These are phyloP conservation scores for Pedicia rivosa DNA, from an alignment of 2,888 invertebrate genomes.

Conservation along the genomic window DNA sequence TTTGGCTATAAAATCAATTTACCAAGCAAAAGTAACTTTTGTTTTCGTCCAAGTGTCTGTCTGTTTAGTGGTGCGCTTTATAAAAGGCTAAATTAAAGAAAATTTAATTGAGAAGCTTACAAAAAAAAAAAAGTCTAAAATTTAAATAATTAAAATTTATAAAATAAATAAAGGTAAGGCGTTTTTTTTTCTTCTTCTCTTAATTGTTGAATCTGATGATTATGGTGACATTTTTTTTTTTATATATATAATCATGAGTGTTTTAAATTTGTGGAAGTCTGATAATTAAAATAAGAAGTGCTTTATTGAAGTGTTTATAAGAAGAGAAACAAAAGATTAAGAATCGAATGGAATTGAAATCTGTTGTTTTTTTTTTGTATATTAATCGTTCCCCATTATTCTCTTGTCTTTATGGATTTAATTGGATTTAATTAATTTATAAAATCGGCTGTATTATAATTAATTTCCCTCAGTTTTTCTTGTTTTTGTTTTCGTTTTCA, in stretches of 20 bases:
- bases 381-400: no score
- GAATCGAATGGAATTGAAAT: no score
- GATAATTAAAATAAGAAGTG: not conserved
- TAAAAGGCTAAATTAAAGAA: not conserved
- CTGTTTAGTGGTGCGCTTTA: constrained; percentile 21
- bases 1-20: constrained; percentile 38
- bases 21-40: constrained; percentile 30
- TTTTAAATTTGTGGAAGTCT: not conserved
- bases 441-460: no score
- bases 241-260: not conserved
- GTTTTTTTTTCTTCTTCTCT: not conserved
- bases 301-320: no score
- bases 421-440: no score
- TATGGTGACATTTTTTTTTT: not conserved
- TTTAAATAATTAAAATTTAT: not conserved
- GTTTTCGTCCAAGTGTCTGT: constrained; percentile 32
- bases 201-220: not conserved
- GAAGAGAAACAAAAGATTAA: no score
- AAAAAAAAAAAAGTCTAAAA: not conserved
- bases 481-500: not conserved
- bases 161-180: constrained; percentile 4
- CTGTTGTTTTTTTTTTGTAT: no score
- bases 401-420: no score
- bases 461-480: not conserved
- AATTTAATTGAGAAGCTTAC: no score